Conservation (phyloP, 2,888 invertebrate species). For the Sphinx pinastri region DNA sequence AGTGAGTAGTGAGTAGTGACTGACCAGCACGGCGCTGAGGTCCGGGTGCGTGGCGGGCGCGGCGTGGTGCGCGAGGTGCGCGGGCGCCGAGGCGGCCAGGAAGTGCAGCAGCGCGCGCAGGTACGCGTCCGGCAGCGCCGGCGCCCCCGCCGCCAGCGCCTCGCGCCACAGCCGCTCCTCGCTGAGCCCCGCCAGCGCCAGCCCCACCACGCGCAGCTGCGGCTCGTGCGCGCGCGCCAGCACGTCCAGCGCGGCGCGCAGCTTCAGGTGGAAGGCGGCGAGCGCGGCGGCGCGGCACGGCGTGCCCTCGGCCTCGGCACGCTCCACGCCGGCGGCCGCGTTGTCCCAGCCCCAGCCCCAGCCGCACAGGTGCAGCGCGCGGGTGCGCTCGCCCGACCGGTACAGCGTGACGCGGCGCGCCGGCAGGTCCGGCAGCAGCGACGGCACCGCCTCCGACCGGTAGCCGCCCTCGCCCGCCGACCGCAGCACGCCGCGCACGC, state of each 20-base stretch:
- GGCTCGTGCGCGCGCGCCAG: slow-evolving; percentile 86
- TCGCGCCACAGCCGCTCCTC: slow-evolving; percentile 92
- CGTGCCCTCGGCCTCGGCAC: slow-evolving; percentile 88
- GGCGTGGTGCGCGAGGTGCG: slow-evolving; percentile 82
- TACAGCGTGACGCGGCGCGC: slow-evolving; percentile 14
- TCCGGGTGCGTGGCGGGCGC: slow-evolving; percentile 40
- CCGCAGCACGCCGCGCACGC: slow-evolving; percentile 83
- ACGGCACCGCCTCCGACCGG: slow-evolving; percentile 85
- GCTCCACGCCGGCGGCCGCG: slow-evolving; percentile 75
- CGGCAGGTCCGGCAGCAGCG: slow-evolving; percentile 87
- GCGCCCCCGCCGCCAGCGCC: slow-evolving; percentile 91
- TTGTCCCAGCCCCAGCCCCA: slow-evolving; percentile 93
- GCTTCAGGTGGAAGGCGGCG: slow-evolving; percentile 94
- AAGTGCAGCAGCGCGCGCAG: slow-evolving; percentile 95
- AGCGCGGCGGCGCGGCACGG: slow-evolving; percentile 94
- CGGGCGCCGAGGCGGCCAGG: slow-evolving; percentile 88
- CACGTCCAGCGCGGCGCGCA: slow-evolving; percentile 93
- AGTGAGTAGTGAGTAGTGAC: slow-evolving; percentile 22
- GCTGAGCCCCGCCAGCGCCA: slow-evolving; percentile 89
- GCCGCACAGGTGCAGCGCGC: slow-evolving; percentile 93
- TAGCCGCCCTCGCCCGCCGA: slow-evolving; percentile 68
- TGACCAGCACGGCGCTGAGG: slow-evolving; percentile 57
- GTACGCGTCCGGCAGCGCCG: slow-evolving; percentile 94
- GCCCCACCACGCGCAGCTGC: slow-evolving; percentile 68
- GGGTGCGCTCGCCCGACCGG: slow-evolving; percentile 89